Conservation (phyloP, 2,888 invertebrate genomes). For the Mimachlamys varia region DNA sequence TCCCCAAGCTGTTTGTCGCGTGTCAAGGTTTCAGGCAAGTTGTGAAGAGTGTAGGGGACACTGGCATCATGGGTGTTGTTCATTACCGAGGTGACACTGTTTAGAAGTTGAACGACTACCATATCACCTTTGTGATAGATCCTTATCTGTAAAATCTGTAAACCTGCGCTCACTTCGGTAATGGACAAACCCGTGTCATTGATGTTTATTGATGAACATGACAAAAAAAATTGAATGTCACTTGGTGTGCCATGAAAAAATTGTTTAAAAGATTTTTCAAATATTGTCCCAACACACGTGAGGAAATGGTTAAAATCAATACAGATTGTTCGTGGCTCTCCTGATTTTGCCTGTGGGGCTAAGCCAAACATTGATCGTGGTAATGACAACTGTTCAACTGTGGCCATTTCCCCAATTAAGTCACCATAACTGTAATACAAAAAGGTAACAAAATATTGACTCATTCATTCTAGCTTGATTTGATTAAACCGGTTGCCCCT, state of each 20-base stretch:
- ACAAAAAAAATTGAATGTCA: neutral
- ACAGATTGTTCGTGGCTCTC: neutral
- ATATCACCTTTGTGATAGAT: slow-evolving; percentile 1
- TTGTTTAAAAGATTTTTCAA: neutral
- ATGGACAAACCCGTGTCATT: slow-evolving; percentile 20
- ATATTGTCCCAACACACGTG: slow-evolving; percentile 16
- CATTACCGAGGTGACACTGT: neutral
- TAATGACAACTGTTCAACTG: slow-evolving; percentile 31
- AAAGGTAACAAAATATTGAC: slow-evolving; percentile 31
- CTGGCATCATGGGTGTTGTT: neutral
- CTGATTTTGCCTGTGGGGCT: slow-evolving; percentile 4
- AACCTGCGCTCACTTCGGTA: neutral
- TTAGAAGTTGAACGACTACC: neutral
- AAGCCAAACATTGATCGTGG: neutral
- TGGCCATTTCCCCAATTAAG: slow-evolving; percentile 22
- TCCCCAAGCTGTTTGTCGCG: neutral
- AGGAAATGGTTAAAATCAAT: neutral
- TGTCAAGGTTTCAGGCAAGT: neutral
- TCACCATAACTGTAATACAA: neutral
- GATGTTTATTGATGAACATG: slow-evolving; percentile 19
- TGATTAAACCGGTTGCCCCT: slow-evolving; percentile 27
- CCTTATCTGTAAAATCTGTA: neutral
- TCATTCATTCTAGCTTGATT: neutral
- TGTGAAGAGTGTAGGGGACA: neutral
- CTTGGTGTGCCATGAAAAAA: slow-evolving; percentile 18